Conservation (phyloP, 2,888 invertebrate species). For the Diaprepes abbreviatus region DNA sequence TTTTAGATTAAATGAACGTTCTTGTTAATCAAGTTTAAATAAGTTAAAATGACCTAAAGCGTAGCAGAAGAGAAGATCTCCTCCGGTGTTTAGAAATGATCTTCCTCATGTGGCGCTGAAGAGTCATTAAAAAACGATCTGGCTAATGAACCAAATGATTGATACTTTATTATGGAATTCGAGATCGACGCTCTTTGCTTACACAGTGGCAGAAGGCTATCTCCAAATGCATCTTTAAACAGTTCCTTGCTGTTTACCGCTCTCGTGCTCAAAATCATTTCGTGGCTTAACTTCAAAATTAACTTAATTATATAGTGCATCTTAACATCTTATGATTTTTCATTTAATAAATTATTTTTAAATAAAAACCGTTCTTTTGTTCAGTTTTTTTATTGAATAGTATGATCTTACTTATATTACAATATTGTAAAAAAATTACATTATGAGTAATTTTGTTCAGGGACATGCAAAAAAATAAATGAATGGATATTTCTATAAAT, state of each 20-base stretch:
- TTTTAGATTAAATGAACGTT: too few species aligned
- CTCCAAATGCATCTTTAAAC: constrained; percentile 44
- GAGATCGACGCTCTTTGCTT: constrained; percentile 59
- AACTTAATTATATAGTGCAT: constrained; percentile 26
- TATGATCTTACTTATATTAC: not conserved
- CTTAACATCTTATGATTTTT: constrained; percentile 18
- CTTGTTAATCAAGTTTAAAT: too few species aligned
- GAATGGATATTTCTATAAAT: not conserved
- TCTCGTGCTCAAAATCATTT: constrained; percentile 41
- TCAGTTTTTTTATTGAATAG: not conserved
- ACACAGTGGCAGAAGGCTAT: constrained; percentile 51
- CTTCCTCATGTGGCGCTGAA: constrained; percentile 55
- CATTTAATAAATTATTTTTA: not conserved
- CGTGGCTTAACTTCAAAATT: constrained; percentile 22
- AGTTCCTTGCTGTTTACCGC: constrained; percentile 42
- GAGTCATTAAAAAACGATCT: constrained; percentile 65
- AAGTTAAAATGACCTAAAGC: constrained; percentile 40
- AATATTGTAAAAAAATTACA: not conserved
- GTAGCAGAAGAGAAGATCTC: constrained; percentile 38
- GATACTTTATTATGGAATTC: constrained; percentile 61
- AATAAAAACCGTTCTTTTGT: not conserved
- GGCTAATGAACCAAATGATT: constrained; percentile 66
- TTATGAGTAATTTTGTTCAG: not conserved
- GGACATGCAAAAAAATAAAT: not conserved
- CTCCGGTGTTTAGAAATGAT: constrained; percentile 47